A percentile compares a stretch with the other conserved stretches of the same genome.
These are phyloP conservation scores for Lamellibrachia columna DNA, from an alignment of 2,888 invertebrate species.

Conservation along the genomic window DNA sequence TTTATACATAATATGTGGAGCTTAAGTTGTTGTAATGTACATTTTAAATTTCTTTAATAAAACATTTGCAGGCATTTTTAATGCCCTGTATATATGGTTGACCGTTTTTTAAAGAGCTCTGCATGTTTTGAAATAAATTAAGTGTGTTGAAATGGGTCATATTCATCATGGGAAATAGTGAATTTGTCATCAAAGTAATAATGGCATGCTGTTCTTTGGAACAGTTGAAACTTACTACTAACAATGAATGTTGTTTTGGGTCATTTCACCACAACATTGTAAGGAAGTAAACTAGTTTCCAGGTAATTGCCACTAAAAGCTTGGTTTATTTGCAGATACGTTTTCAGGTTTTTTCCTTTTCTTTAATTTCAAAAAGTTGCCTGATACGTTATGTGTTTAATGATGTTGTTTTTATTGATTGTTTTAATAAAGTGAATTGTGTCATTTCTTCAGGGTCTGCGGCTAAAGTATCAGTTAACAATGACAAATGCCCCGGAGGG, in stretches of 20 bases:
- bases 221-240: background rate
- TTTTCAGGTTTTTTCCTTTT: background rate
- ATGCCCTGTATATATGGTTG: background rate
- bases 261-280: background rate
- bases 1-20: background rate
- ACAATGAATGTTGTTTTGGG: background rate
- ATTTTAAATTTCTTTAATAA: background rate
- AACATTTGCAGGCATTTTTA: background rate
- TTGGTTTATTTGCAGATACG: background rate
- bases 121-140: background rate
- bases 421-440: background rate
- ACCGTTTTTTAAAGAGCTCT: background rate
- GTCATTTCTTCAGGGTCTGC: constrained; percentile 73
- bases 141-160: background rate
- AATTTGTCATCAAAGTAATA: background rate
- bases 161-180: background rate
- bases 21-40: background rate
- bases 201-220: background rate
- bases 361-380: no score
- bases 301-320: background rate
- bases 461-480: constrained; percentile 80
- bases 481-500: constrained; percentile 88
- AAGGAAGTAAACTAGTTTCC: background rate
- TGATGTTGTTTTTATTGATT: background rate
- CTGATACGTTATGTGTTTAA: no score